phyloP scores from a whole-genome alignment of 2,888 invertebrate species.

The Cantharis lateralis region DNA sequence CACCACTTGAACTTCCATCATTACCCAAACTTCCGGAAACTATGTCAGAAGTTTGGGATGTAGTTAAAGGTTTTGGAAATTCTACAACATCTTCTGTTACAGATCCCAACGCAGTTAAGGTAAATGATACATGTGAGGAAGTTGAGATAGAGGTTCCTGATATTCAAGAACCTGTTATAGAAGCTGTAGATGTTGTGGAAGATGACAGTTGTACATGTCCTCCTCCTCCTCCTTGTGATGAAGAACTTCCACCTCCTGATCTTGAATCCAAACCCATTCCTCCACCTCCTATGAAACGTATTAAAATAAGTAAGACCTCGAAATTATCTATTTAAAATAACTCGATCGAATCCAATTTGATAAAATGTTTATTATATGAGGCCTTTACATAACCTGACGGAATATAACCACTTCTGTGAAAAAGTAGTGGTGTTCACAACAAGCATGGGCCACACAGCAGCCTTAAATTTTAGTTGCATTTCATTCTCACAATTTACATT shows the following conservation, averaged over 20 bases:
- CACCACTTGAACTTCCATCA: constrained; percentile 66
- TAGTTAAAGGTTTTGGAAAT: constrained; percentile 34
- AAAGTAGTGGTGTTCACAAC: too few relatives aligned
- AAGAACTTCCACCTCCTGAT: background rate
- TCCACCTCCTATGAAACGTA: background rate
- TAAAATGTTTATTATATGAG: too few relatives aligned
- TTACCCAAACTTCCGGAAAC: constrained; percentile 64
- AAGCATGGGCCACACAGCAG: too few relatives aligned
- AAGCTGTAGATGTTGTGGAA: constrained; percentile 10
- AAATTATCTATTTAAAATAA: background rate
- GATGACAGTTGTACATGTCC: background rate
- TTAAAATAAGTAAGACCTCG: background rate
- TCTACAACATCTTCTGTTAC: constrained; percentile 45
- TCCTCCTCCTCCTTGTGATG: background rate
- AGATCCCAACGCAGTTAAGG: constrained; percentile 47
- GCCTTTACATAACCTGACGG: too few relatives aligned
- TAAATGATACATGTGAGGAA: constrained; percentile 2
- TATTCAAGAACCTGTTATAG: background rate
- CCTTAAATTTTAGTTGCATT: too few relatives aligned
- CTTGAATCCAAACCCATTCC: background rate
- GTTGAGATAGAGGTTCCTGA: constrained; percentile 10
- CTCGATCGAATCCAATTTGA: too few relatives aligned
- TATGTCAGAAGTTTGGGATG: constrained; percentile 59
- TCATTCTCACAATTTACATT: too few relatives aligned
- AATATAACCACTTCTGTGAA: too few relatives aligned